A percentile compares a stretch with the other conserved stretches of the same genome.
phyloP scores from a whole-genome alignment of 2,888 invertebrate species.

The Heteromurus nitidus region DNA sequence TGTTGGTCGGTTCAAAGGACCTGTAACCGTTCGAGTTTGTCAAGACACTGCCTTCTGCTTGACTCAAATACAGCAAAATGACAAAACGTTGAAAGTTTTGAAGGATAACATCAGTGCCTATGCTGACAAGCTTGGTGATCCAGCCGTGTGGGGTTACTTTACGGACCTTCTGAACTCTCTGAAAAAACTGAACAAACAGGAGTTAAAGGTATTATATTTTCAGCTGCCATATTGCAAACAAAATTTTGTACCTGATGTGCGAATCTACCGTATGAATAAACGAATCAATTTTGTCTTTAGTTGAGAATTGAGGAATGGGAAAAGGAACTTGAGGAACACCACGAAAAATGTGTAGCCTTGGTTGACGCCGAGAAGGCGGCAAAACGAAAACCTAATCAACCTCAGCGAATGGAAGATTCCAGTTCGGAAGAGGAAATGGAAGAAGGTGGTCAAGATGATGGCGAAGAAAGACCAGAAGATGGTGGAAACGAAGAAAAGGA shows the following conservation, averaged over 20 bases:
- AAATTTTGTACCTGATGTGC: neutral
- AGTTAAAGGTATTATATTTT: conserved; percentile 62
- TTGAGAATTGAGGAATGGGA: conserved; percentile 67
- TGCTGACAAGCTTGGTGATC: conserved; percentile 69
- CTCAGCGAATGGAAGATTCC: neutral
- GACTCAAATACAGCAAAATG: conserved; percentile 67
- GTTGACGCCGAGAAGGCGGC: conserved; percentile 37
- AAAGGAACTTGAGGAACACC: conserved; percentile 60
- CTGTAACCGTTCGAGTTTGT: conserved; percentile 57
- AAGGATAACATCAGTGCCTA: conserved; percentile 64
- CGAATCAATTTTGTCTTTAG: conserved; percentile 29
- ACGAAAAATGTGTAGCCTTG: conserved; percentile 58
- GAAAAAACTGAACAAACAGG: conserved; percentile 63
- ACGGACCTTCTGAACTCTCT: conserved; percentile 56
- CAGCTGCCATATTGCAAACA: no score
- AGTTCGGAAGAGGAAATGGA: conserved; percentile 40
- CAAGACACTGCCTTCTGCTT: conserved; percentile 70
- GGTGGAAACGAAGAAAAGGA: neutral
- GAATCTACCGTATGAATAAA: neutral
- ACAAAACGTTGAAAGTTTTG: conserved; percentile 70
- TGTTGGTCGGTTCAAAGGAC: conserved; percentile 65
- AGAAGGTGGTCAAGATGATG: conserved; percentile 13
- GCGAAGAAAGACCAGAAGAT: conserved; percentile 3
- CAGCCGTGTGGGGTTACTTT: conserved; percentile 63
- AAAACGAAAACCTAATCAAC: conserved; percentile 45